Evolutionary conservation across 2,113 vertebrate genomes (phyloP).

Genomic region (Gambusia affinis): DNA sequence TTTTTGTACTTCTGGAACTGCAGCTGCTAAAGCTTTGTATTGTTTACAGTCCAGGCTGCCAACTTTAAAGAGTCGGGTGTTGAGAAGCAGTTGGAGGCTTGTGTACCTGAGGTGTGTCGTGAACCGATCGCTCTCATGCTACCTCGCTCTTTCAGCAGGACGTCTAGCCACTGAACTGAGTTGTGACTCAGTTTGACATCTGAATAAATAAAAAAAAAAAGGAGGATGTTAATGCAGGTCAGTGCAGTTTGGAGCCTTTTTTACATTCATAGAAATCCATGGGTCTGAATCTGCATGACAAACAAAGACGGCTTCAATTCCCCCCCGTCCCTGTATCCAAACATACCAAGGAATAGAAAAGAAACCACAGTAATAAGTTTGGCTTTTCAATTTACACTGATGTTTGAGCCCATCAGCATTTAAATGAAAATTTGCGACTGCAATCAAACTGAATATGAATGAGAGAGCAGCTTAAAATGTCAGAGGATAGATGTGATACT

Average conservation of each 20-base stretch:
- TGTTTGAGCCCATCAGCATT: conserved; percentile 76
- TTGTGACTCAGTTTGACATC: conserved; percentile 41
- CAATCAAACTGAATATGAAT: conserved; percentile 65
- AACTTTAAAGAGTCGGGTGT: conserved; percentile 11
- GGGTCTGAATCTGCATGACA: conserved; percentile 55
- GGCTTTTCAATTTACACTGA: conserved; percentile 63
- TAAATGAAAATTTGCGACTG: conserved; percentile 77
- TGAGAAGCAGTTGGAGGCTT: neutral
- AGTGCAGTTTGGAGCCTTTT: conserved; percentile 66
- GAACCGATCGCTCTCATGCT: neutral
- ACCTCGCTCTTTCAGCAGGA: conserved; percentile 30
- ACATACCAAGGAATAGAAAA: conserved; percentile 35
- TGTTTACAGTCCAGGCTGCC: conserved; percentile 10
- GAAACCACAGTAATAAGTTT: conserved; percentile 56
- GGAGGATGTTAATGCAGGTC: conserved; percentile 48
- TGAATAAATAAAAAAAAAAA: conserved; percentile 63
- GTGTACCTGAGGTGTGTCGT: neutral
- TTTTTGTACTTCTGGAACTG: conserved; percentile 5
- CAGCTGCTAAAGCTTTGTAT: conserved; percentile 1
- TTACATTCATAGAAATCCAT: conserved; percentile 77
- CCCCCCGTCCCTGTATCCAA: conserved; percentile 8
- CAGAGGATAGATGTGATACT: conserved; percentile 26
- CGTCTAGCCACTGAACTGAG: neutral
- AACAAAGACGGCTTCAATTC: conserved; percentile 56
- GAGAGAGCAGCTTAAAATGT: conserved; percentile 29